A percentile compares a stretch with the other conserved stretches of the same genome.
phyloP scores from a whole-genome alignment of 2,888 invertebrate species.

The Plagodis pulveraria region DNA sequence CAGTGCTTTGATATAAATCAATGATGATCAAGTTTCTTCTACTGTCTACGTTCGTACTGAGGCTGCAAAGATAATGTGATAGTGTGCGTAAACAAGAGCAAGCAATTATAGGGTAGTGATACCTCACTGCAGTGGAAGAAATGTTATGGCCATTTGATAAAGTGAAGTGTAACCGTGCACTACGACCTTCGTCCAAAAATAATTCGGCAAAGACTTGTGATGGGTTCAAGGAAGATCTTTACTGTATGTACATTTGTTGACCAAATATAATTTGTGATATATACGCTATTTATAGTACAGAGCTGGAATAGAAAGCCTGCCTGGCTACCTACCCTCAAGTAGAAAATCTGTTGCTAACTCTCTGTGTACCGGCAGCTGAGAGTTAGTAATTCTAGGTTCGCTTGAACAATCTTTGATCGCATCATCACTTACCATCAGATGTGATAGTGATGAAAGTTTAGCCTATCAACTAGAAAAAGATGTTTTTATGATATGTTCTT shows the following conservation, averaged over 20 bases:
- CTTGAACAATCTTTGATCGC: too few species aligned
- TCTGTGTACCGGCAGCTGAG: too few species aligned
- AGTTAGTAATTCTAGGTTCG: too few species aligned
- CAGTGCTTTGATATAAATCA: too few species aligned
- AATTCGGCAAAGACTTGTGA: slow-evolving; percentile 24
- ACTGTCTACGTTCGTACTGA: neutral
- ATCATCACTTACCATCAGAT: too few species aligned
- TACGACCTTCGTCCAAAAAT: slow-evolving; percentile 32
- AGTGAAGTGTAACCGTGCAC: slow-evolving; percentile 23
- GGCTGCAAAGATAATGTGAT: slow-evolving; percentile 32
- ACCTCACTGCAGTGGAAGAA: slow-evolving; percentile 11
- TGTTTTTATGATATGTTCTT: too few species aligned
- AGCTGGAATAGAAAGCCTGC: too few species aligned
- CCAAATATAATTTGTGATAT: neutral
- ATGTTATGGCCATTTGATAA: slow-evolving; percentile 33
- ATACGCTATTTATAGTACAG: too few species aligned
- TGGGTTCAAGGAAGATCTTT: slow-evolving; percentile 5
- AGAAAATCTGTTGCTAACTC: too few species aligned
- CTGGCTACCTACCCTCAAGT: too few species aligned
- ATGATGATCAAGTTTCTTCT: neutral
- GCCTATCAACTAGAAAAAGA: too few species aligned
- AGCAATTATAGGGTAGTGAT: slow-evolving; percentile 22
- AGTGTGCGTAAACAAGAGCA: slow-evolving; percentile 27
- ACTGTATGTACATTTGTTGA: slow-evolving; percentile 11
- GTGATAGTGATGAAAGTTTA: too few species aligned